A percentile compares a stretch with the other conserved stretches of the same genome.
These are phyloP conservation scores for Atrina japonica DNA, from an alignment of 2,888 invertebrate genomes.

Conservation along the genomic window DNA sequence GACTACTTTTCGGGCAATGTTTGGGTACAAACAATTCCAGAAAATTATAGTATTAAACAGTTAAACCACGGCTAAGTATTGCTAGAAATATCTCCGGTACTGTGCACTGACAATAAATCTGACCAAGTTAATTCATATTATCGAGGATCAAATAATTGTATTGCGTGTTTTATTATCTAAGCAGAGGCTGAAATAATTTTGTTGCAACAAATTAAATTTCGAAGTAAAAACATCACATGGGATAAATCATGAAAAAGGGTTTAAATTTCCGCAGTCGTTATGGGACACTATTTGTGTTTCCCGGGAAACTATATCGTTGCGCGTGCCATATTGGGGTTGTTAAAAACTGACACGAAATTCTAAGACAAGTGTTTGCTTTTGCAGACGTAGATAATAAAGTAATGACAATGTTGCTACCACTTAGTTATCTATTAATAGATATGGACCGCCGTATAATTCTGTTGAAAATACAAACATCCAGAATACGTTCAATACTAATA, in stretches of 20 bases:
- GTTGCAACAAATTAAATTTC: too few species aligned
- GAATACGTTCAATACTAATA: too few species aligned
- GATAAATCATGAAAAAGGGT: slow-evolving; percentile 25
- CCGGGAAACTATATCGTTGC: slow-evolving; percentile 31
- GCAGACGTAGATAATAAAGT: slow-evolving; percentile 20
- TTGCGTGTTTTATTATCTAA: too few species aligned
- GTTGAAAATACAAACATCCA: too few species aligned
- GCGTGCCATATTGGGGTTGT: slow-evolving; percentile 35
- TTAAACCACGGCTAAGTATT: background rate
- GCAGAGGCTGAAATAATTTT: too few species aligned
- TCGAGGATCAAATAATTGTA: too few species aligned
- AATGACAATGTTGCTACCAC: slow-evolving; percentile 15
- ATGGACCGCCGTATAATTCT: too few species aligned
- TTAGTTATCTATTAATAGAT: too few species aligned
- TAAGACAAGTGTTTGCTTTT: slow-evolving; percentile 36
- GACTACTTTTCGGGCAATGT: slow-evolving; percentile 3
- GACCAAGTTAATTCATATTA: too few species aligned
- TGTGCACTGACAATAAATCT: background rate
- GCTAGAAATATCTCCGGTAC: background rate
- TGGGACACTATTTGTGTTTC: slow-evolving; percentile 20
- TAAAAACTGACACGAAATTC: slow-evolving; percentile 24
- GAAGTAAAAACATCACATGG: slow-evolving; percentile 8
- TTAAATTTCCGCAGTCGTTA: slow-evolving; percentile 8
- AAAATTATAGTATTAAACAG: background rate
- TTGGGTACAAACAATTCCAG: background rate